Conservation (phyloP, 2,113 vertebrate genomes). For the Echinops telfairi region DNA sequence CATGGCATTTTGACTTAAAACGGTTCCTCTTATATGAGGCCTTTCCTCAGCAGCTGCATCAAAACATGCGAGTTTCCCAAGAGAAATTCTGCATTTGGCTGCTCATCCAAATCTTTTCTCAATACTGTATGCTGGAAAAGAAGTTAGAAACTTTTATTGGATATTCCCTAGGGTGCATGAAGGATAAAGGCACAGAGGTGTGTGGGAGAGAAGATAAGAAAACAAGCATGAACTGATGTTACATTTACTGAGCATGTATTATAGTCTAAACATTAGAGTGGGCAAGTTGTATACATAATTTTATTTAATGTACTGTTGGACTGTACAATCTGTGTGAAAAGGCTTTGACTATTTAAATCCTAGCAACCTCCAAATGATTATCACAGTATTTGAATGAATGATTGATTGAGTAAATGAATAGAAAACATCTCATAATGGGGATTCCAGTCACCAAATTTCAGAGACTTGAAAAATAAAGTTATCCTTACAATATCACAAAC, state of each 20-base stretch:
- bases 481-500: neutral
- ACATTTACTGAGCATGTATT: neutral
- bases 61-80: conserved; percentile 29
- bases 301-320: neutral
- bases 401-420: neutral
- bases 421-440: fast-evolving
- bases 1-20: fast-evolving
- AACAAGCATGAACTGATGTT: fast-evolving
- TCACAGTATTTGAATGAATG: neutral
- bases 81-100: conserved; percentile 61
- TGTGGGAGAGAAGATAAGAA: neutral
- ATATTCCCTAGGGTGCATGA: fast-evolving
- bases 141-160: neutral
- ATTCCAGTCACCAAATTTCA: neutral
- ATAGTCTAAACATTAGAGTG: fast-evolving
- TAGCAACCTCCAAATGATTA: fast-evolving
- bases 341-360: neutral
- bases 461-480: neutral
- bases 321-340: neutral
- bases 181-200: neutral
- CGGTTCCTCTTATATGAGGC: neutral
- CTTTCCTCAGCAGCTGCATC: neutral
- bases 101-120: conserved; percentile 36
- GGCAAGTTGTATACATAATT: fast-evolving
- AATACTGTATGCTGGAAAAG: neutral